phyloP scores from a whole-genome alignment of 2,888 invertebrate species.

The Perizoma affinitatum region DNA sequence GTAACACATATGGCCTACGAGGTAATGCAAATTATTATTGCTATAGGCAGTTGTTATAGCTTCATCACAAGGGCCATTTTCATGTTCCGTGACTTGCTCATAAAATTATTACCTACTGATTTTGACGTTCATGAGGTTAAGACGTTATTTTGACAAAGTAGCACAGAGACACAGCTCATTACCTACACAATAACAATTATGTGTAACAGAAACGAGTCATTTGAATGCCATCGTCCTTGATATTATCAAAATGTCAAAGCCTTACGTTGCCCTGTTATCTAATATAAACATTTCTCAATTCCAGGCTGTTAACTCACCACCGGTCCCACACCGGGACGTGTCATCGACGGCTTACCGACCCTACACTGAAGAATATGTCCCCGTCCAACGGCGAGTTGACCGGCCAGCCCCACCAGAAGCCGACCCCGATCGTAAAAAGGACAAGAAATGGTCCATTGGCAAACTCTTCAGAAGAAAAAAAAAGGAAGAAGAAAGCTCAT shows the following conservation, averaged over 20 bases:
- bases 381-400: slow-evolving; percentile 66
- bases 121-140: too few relatives aligned
- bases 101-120: too few relatives aligned
- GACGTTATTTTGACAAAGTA: too few relatives aligned
- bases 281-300: slow-evolving; percentile 51
- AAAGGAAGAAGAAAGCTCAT: slow-evolving; percentile 85
- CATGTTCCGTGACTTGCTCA: too few relatives aligned
- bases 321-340: slow-evolving; percentile 75
- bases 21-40: too few relatives aligned
- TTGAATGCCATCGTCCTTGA: slow-evolving; percentile 12
- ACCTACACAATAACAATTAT: background rate
- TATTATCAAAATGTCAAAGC: slow-evolving; percentile 25
- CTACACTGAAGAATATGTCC: slow-evolving; percentile 72
- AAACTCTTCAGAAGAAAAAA: slow-evolving; percentile 91
- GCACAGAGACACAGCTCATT: too few relatives aligned
- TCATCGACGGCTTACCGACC: slow-evolving; percentile 64
- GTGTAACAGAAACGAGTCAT: slow-evolving; percentile 1
- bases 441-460: slow-evolving; percentile 92
- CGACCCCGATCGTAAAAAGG: slow-evolving; percentile 80
- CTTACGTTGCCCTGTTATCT: slow-evolving; percentile 7
- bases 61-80: too few relatives aligned
- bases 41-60: too few relatives aligned
- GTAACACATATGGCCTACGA: too few relatives aligned
- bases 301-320: slow-evolving; percentile 82
- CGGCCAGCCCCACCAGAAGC: slow-evolving; percentile 61